These are phyloP conservation scores for Dendropsophus ebraccatus DNA, from an alignment of 2,113 vertebrate genomes.

Conservation along the genomic window DNA sequence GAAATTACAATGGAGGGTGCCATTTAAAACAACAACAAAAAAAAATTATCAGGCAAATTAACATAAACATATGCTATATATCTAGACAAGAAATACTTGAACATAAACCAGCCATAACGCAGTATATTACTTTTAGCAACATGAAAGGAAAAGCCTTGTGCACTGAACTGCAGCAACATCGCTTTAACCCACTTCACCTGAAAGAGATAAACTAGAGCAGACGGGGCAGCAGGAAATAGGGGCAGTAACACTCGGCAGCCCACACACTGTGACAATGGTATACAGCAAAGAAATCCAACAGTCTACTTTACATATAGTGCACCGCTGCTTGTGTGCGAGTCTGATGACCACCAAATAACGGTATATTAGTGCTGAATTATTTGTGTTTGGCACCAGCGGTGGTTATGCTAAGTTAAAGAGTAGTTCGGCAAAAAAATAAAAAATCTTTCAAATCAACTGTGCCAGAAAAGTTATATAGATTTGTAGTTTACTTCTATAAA, in stretches of 20 bases:
- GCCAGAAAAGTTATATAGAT: too few relatives aligned
- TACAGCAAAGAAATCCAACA: not conserved
- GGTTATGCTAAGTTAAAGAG: too few relatives aligned
- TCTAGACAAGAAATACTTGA: not conserved
- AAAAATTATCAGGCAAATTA: too few relatives aligned
- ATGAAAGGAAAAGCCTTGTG: slow-evolving; percentile 2
- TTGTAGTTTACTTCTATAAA: too few relatives aligned
- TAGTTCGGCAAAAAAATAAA: too few relatives aligned
- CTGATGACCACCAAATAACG: too few relatives aligned
- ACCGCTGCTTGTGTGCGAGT: not conserved
- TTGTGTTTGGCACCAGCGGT: too few relatives aligned
- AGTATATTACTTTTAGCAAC: not conserved
- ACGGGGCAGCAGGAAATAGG: slow-evolving; percentile 12
- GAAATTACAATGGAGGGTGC: too few relatives aligned
- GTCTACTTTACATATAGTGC: not conserved
- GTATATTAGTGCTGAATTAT: too few relatives aligned
- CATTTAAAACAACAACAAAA: too few relatives aligned
- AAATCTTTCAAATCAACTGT: too few relatives aligned
- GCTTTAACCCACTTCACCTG: slow-evolving; percentile 6
- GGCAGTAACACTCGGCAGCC: not conserved
- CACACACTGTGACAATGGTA: not conserved
- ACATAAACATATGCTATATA: too few relatives aligned
- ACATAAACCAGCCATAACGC: not conserved
- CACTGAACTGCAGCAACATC: not conserved
- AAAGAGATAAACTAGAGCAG: slow-evolving; percentile 8